phyloP scores from a whole-genome alignment of 2,113 vertebrate species.

The Epinephelus lanceolatus region DNA sequence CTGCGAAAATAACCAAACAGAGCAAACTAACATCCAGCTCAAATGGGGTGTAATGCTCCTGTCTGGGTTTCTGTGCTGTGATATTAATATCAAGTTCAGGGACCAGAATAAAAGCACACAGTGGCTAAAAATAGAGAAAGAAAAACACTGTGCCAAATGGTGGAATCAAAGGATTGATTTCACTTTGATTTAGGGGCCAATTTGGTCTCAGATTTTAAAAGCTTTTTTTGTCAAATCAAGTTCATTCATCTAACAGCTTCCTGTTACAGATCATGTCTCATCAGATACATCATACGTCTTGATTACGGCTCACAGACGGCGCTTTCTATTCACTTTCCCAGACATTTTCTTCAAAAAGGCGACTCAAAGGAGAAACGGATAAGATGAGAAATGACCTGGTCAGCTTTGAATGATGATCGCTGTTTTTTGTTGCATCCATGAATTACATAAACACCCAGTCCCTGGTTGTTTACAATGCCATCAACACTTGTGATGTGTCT shows the following conservation, averaged over 20 bases:
- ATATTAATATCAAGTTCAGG: constrained; percentile 38
- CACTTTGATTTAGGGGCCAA: constrained; percentile 44
- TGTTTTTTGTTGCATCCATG: background rate
- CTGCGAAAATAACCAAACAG: constrained; percentile 3
- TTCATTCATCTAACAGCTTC: constrained; percentile 17
- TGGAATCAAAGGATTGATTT: constrained; percentile 29
- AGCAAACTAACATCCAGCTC: constrained; percentile 9
- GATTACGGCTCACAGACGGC: constrained; percentile 14
- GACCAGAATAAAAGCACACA: constrained; percentile 14
- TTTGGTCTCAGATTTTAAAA: constrained; percentile 40
- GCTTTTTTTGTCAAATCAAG: background rate
- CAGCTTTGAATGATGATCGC: constrained; percentile 46
- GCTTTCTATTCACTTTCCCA: constrained; percentile 10
- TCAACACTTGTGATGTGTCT: constrained; percentile 51
- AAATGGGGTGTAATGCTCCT: constrained; percentile 7
- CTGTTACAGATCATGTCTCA: constrained; percentile 36
- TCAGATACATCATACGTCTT: constrained; percentile 30
- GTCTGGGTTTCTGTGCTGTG: constrained; percentile 17
- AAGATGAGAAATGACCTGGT: constrained; percentile 30
- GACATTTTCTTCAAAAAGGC: constrained; percentile 36
- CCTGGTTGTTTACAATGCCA: constrained; percentile 41
- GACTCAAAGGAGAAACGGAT: constrained; percentile 35
- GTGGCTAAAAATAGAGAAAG: constrained; percentile 41
- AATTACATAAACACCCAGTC: constrained; percentile 28
- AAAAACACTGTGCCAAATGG: background rate